A percentile compares a stretch with the other conserved stretches of the same genome.
Conservation (phyloP, 2,888 invertebrate species). For the Dynastes tityus region DNA sequence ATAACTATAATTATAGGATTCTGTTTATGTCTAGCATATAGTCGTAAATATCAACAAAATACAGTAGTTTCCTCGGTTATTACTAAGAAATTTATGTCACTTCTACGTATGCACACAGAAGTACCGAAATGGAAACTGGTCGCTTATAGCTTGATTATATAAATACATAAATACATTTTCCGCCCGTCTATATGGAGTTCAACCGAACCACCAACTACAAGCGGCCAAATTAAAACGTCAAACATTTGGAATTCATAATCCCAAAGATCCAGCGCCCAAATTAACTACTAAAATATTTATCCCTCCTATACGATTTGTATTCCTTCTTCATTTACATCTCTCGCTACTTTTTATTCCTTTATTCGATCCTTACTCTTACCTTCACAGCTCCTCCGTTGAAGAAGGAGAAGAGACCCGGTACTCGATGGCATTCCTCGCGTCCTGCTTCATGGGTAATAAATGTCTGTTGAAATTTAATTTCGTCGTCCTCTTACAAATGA, state of each 20-base stretch:
- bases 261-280: constrained; percentile 27
- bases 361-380: background rate
- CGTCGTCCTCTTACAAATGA: constrained; percentile 17
- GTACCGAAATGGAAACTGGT: constrained; percentile 4
- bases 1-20: too few relatives aligned
- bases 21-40: too few relatives aligned
- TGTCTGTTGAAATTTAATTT: constrained; percentile 36
- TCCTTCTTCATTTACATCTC: background rate
- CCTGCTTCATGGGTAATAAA: constrained; percentile 12
- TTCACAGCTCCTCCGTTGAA: background rate
- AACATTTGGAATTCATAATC: constrained; percentile 18
- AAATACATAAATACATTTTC: background rate
- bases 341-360: background rate
- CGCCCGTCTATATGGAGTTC: background rate
- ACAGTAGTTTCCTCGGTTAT: background rate
- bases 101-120: background rate
- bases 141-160: background rate
- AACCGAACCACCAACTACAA: background rate
- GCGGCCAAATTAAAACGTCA: constrained; percentile 39
- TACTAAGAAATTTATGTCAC: constrained; percentile 22
- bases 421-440: background rate
- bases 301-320: constrained; percentile 3
- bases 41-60: background rate
- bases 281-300: constrained; percentile 39
- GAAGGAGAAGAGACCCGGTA: background rate